These are phyloP conservation scores for Cerceris ruficornis DNA, from an alignment of 2,888 invertebrate genomes.

Conservation along the genomic window DNA sequence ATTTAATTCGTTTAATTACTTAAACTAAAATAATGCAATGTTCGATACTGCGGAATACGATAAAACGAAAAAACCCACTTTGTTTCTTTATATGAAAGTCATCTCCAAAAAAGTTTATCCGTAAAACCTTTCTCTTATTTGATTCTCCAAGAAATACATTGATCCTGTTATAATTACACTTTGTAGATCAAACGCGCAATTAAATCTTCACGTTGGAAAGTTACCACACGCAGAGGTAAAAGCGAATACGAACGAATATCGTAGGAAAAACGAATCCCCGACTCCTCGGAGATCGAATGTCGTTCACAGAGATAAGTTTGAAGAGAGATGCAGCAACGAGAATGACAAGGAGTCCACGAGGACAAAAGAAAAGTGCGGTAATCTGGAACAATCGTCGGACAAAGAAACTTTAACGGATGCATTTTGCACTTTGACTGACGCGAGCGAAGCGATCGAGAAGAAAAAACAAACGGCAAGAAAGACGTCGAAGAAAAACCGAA, in stretches of 20 bases:
- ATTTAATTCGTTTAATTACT: too few species aligned
- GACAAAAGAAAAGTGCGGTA: background rate
- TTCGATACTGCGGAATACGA: too few species aligned
- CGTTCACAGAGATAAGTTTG: background rate
- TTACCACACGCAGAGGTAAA: background rate
- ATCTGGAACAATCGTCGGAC: background rate
- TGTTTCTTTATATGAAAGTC: too few species aligned
- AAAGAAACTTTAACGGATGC: background rate
- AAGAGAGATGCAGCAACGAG: background rate
- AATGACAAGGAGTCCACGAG: background rate
- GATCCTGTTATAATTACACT: background rate
- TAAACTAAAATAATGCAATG: too few species aligned
- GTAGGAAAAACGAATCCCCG: background rate
- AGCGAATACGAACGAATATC: background rate
- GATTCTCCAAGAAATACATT: background rate
- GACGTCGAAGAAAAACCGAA: slow-evolving; percentile 2
- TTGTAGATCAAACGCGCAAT: background rate
- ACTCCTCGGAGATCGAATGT: background rate
- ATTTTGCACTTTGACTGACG: background rate
- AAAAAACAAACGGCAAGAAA: background rate
- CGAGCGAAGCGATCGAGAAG: background rate
- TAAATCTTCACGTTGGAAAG: background rate
- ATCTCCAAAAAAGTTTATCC: too few species aligned
- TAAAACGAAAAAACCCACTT: too few species aligned
- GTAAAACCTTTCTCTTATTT: too few species aligned